Percentiles rank a stretch among this genome's conserved stretches.
Evolutionary conservation across 2,113 vertebrate species (phyloP).

Genomic region (Sander vitreus): DNA sequence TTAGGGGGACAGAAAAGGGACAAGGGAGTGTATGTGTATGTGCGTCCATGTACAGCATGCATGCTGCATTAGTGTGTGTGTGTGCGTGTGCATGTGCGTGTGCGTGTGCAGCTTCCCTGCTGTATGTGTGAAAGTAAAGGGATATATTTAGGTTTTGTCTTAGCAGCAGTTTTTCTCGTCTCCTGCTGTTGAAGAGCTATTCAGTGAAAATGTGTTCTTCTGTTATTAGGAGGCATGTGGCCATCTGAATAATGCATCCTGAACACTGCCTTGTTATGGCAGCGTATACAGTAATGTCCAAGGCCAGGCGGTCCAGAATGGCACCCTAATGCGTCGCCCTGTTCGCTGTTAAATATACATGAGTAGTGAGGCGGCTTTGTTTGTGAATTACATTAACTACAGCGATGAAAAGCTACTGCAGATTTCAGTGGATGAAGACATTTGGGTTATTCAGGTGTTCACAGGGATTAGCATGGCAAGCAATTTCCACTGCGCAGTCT

Average conservation of each 20-base stretch:
- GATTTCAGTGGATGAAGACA: conserved; percentile 3
- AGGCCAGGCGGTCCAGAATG: conserved; percentile 40
- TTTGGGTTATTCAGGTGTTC: conserved; percentile 45
- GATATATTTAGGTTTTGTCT: conserved; percentile 67
- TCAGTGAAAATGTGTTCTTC: conserved; percentile 54
- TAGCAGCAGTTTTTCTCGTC: conserved; percentile 58
- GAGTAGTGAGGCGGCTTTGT: conserved; percentile 65
- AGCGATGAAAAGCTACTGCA: conserved; percentile 18
- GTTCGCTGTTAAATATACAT: conserved; percentile 72
- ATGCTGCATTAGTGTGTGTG: conserved; percentile 3
- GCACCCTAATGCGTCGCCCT: conserved; percentile 36
- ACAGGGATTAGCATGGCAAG: conserved; percentile 27
- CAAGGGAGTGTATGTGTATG: neutral
- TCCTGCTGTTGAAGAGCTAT: conserved; percentile 46
- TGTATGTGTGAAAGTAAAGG: conserved; percentile 46
- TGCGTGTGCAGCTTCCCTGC: conserved; percentile 5
- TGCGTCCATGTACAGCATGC: neutral
- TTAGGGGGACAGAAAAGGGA: neutral
- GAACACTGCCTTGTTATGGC: conserved; percentile 45
- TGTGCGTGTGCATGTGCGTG: neutral
- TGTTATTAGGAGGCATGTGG: conserved; percentile 63
- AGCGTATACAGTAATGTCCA: conserved; percentile 48
- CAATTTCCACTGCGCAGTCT: neutral
- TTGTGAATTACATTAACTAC: conserved; percentile 55
- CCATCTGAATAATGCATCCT: conserved; percentile 75